These are phyloP conservation scores for Cynocephalus volans DNA, from an alignment of 2,113 vertebrate species.

Conservation along the genomic window DNA sequence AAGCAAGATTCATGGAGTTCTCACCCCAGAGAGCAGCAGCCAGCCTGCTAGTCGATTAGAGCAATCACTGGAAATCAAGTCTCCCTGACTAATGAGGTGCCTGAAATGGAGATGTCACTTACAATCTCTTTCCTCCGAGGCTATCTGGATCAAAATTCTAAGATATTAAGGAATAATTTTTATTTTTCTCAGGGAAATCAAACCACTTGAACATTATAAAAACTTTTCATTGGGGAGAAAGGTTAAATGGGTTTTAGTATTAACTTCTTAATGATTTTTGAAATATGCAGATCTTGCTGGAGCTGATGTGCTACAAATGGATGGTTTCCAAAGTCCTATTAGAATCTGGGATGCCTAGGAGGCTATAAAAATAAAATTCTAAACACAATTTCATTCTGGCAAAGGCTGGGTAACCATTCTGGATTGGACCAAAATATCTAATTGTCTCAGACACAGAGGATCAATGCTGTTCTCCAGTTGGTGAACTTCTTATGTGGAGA, in stretches of 20 bases:
- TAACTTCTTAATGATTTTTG: constrained; percentile 70
- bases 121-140: constrained; percentile 33
- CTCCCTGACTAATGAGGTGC: constrained; percentile 57
- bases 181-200: constrained; percentile 61
- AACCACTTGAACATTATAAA: constrained; percentile 40
- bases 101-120: constrained; percentile 69
- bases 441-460: constrained; percentile 73
- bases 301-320: constrained; percentile 74
- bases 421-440: constrained; percentile 65
- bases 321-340: constrained; percentile 74
- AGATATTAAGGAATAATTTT: constrained; percentile 56
- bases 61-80: constrained; percentile 59
- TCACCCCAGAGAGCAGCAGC: neutral
- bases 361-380: constrained; percentile 75
- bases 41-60: constrained; percentile 5
- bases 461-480: constrained; percentile 37
- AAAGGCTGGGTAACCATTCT: constrained; percentile 61
- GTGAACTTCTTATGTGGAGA: constrained; percentile 69
- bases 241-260: constrained; percentile 51
- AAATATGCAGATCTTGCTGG: constrained; percentile 69
- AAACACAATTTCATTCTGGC: constrained; percentile 69
- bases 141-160: constrained; percentile 64
- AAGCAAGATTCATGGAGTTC: neutral
- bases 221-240: constrained; percentile 54
- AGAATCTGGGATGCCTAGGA: constrained; percentile 70